Conservation (phyloP, 2,797 vertebrate genomes). For the Sebastes melanostomus region DNA sequence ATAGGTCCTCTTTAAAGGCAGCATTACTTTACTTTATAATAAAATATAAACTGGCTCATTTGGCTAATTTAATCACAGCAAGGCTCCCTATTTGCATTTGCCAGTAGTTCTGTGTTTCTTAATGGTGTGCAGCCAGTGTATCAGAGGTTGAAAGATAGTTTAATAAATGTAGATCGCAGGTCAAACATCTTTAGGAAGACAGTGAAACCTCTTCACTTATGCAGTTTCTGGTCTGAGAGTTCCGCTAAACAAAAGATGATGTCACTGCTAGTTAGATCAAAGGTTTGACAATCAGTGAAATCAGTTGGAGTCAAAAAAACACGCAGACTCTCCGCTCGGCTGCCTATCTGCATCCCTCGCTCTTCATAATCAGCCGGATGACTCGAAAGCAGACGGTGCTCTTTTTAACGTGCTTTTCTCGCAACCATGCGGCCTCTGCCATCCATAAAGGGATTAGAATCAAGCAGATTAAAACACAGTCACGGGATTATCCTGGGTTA, state of each 20-base stretch:
- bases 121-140: neutral
- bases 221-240: no score
- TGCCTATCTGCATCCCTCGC: neutral
- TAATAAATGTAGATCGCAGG: neutral
- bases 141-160: neutral
- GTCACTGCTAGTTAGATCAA: neutral
- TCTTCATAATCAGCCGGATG: slow-evolving; percentile 36
- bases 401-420: slow-evolving; percentile 61
- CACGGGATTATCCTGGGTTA: slow-evolving; percentile 52
- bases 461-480: slow-evolving; percentile 65
- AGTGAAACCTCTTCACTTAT: neutral
- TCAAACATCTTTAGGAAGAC: neutral
- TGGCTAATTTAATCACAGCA: neutral
- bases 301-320: neutral
- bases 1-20: neutral
- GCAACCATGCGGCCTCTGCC: slow-evolving; percentile 1
- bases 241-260: neutral
- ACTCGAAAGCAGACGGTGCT: slow-evolving; percentile 38
- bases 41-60: neutral
- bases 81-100: neutral
- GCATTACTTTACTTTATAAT: neutral
- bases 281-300: neutral
- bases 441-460: slow-evolving; percentile 67
- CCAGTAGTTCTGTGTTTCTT: no score
- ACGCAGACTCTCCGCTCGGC: neutral